A percentile compares a stretch with the other conserved stretches of the same genome.
phyloP scores from a whole-genome alignment of 1,140 invertebrate species.

The Brachionus sp. region DNA sequence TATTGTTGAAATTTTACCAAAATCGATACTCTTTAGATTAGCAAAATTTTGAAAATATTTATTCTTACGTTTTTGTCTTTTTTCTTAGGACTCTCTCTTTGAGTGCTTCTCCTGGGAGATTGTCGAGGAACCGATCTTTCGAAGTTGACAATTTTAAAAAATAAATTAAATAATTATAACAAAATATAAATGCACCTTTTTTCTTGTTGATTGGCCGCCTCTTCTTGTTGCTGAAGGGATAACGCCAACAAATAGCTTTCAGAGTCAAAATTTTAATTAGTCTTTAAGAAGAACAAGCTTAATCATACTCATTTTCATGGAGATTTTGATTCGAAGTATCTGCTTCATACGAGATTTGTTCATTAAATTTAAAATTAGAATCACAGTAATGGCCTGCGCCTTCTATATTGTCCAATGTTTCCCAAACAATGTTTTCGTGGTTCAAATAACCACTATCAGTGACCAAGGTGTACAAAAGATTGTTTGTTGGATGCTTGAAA shows the following conservation, averaged over 20 bases:
- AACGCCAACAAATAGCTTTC: constrained; percentile 17
- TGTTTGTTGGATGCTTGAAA: constrained; percentile 61
- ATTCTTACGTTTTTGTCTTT: background rate
- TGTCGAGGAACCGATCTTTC: background rate
- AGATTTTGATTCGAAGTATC: background rate
- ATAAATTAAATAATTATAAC: background rate
- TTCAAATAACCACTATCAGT: constrained; percentile 66
- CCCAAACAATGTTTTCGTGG: constrained; percentile 65
- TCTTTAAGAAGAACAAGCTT: background rate
- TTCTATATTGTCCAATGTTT: constrained; percentile 65
- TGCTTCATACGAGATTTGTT: background rate
- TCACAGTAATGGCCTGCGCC: constrained; percentile 65
- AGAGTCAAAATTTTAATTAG: background rate
- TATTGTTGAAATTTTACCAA: too few species aligned
- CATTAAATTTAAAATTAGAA: constrained; percentile 55
- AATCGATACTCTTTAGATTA: background rate
- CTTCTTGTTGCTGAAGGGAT: constrained; percentile 23
- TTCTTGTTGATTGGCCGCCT: background rate
- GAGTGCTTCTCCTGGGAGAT: background rate
- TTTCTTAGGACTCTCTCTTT: constrained; percentile 17
- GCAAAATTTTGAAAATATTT: background rate
- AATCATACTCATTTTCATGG: background rate
- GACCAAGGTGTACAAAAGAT: constrained; percentile 62
- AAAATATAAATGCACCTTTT: background rate
- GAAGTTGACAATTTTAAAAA: background rate